phyloP scores from a whole-genome alignment of 2,888 invertebrate species.

The Unio pictorum region DNA sequence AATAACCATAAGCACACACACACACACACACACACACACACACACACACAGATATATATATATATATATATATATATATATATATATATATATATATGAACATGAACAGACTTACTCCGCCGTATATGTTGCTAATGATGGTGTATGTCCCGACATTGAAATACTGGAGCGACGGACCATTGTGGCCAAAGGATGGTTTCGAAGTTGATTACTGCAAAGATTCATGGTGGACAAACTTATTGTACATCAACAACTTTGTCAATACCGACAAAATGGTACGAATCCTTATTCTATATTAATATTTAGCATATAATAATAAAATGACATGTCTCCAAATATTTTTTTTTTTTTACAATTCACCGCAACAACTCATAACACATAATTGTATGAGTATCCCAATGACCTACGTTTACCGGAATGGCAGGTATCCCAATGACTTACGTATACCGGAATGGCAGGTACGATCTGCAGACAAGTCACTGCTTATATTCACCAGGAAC shows the following conservation, averaged over 20 bases:
- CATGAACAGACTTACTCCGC: slow-evolving; percentile 41
- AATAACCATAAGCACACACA: too few species aligned
- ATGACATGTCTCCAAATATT: slow-evolving; percentile 26
- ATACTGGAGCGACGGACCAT: slow-evolving; percentile 45
- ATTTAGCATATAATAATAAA: slow-evolving; percentile 37
- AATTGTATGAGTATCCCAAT: too few species aligned
- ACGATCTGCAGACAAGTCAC: too few species aligned
- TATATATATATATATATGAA: too few species aligned
- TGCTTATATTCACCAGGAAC: too few species aligned
- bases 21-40: too few species aligned
- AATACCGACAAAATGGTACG: slow-evolving; percentile 9
- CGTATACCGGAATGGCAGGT: too few species aligned
- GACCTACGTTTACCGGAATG: too few species aligned
- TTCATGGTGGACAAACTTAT: slow-evolving; percentile 50
- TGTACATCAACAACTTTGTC: slow-evolving; percentile 54
- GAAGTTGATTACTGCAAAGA: slow-evolving; percentile 33
- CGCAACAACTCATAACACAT: too few species aligned
- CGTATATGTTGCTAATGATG: slow-evolving; percentile 54
- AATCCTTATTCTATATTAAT: slow-evolving; percentile 35
- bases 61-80: too few species aligned
- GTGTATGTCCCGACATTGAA: slow-evolving; percentile 39
- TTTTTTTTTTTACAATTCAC: neutral
- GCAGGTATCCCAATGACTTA: too few species aligned
- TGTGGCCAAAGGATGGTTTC: slow-evolving; percentile 33
- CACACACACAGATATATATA: too few species aligned